These are phyloP conservation scores for Chiloscyllium punctatum DNA, from an alignment of 2,797 vertebrate genomes.

Conservation along the genomic window DNA sequence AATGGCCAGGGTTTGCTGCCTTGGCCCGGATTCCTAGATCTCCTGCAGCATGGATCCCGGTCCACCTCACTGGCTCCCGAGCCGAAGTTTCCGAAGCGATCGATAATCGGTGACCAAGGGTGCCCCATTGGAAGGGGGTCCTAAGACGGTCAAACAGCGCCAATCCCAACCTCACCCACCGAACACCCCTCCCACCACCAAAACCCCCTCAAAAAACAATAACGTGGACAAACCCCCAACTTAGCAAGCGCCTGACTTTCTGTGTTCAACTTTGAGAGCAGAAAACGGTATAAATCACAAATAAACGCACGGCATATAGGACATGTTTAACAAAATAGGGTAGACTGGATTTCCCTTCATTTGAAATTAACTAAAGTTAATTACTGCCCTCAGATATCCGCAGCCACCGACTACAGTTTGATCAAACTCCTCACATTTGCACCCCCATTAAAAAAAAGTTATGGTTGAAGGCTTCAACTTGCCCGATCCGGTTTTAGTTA, in stretches of 20 bases:
- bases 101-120: neutral
- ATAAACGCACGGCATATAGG: neutral
- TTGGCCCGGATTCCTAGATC: no score
- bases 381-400: neutral
- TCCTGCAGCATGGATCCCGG: neutral
- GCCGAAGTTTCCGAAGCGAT: neutral
- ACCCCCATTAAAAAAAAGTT: neutral
- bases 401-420: neutral
- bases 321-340: neutral
- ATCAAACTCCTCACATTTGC: neutral
- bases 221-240: no score
- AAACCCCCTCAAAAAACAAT: no score
- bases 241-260: neutral
- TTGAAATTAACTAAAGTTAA: neutral
- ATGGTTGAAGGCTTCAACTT: neutral
- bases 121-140: neutral
- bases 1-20: no score
- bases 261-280: neutral
- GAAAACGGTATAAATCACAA: neutral
- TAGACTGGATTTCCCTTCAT: neutral
- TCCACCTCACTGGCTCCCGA: neutral
- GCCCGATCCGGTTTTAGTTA: neutral
- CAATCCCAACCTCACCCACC: neutral
- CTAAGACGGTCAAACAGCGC: neutral
- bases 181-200: neutral